Conservation (phyloP, 2,113 vertebrate genomes). For the Lagopus leucura region DNA sequence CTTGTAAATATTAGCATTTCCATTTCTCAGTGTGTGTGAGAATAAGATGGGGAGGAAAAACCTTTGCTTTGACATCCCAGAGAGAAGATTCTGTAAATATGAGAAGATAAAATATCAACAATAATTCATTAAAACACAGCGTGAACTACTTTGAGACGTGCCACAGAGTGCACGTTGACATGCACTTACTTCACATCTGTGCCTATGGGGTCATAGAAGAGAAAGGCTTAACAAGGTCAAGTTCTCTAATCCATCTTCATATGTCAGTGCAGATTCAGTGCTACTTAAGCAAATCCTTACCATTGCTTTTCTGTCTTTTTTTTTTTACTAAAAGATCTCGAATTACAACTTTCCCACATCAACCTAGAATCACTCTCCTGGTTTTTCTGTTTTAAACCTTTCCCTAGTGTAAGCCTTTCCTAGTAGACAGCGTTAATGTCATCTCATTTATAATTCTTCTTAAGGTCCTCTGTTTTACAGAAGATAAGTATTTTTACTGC, state of each 20-base stretch:
- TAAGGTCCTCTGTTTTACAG: background rate
- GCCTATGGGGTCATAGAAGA: background rate
- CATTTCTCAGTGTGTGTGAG: conserved; percentile 22
- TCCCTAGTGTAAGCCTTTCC: background rate
- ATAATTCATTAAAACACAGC: background rate
- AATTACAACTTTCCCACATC: background rate
- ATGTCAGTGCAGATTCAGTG: background rate
- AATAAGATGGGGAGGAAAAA: background rate
- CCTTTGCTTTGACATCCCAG: background rate
- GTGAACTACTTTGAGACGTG: background rate
- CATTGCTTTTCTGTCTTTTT: background rate
- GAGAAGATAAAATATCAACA: background rate
- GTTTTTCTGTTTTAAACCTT: too few relatives aligned
- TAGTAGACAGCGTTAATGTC: background rate
- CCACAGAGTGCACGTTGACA: background rate
- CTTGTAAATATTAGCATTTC: conserved; percentile 63
- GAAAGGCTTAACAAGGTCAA: background rate
- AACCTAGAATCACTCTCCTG: too few relatives aligned
- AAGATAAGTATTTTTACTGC: background rate
- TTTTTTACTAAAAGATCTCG: background rate
- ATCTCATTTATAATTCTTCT: background rate
- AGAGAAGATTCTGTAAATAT: background rate
- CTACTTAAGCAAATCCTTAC: background rate
- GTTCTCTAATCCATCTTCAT: background rate
- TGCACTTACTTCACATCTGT: background rate